Conservation (phyloP, 2,113 vertebrate species). For the Gobio gobio region DNA sequence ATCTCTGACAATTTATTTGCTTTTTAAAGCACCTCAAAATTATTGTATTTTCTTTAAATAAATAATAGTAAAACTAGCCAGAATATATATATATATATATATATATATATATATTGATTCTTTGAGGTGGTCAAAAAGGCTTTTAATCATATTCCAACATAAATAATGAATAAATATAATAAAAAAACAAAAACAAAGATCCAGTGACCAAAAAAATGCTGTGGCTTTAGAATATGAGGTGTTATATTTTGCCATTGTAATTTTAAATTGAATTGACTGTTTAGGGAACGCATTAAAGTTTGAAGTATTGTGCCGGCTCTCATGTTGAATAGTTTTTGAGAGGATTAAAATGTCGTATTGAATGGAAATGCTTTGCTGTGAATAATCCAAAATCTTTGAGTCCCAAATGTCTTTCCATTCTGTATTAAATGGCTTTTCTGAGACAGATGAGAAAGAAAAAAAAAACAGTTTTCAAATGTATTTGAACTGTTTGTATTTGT, state of each 20-base stretch:
- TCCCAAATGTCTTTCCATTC: not conserved
- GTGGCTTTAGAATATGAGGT: not conserved
- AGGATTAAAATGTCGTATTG: not conserved
- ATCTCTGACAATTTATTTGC: not conserved
- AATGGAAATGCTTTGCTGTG: not conserved
- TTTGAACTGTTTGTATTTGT: not conserved
- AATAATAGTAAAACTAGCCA: not conserved
- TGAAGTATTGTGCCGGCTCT: not conserved
- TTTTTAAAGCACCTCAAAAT: not conserved
- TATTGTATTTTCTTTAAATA: not conserved
- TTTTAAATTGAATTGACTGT: slow-evolving; percentile 1
- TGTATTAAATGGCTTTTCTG: not conserved
- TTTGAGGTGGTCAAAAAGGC: not conserved
- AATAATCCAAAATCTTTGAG: not conserved
- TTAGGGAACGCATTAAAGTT: slow-evolving; percentile 6
- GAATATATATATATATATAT: not conserved
- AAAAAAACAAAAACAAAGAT: not conserved
- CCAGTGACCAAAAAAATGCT: not conserved
- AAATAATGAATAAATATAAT: not conserved
- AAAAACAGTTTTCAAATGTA: not conserved
- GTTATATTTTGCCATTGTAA: not conserved
- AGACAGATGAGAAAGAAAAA: not conserved
- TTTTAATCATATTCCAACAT: too few relatives aligned
- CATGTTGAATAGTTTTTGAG: not conserved
- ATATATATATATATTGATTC: not conserved